Percentiles rank a stretch among this genome's conserved stretches.
Conservation (phyloP, 1,140 invertebrate genomes). For the Amyelois transitella region DNA sequence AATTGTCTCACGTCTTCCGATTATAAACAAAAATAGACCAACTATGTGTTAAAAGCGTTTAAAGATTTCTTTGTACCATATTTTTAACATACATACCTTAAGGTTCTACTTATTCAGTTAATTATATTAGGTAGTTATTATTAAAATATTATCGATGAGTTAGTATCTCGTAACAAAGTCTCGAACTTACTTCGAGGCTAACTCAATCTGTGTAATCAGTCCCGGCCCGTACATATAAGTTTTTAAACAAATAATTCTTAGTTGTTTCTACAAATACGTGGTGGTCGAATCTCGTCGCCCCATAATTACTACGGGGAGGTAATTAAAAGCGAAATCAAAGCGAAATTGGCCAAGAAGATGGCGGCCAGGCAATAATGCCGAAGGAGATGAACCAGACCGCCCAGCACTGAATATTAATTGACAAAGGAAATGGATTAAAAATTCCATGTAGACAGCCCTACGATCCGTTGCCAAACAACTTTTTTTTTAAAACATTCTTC, state of each 20-base stretch:
- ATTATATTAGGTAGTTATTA: too few relatives aligned
- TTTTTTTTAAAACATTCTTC: conserved; percentile 65
- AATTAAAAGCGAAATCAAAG: conserved; percentile 64
- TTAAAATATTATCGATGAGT: too few relatives aligned
- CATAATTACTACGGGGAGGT: conserved; percentile 9
- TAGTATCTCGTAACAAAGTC: too few relatives aligned
- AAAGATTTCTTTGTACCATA: too few relatives aligned
- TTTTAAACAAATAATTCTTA: neutral
- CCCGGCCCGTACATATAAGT: too few relatives aligned
- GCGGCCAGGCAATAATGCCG: conserved; percentile 62
- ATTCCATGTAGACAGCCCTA: conserved; percentile 65
- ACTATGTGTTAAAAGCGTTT: too few relatives aligned
- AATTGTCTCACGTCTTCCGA: too few relatives aligned
- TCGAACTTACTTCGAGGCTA: too few relatives aligned
- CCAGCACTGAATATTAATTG: conserved; percentile 69
- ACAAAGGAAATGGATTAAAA: conserved; percentile 71
- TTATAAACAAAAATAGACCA: too few relatives aligned
- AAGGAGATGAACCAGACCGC: conserved; percentile 72
- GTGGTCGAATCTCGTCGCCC: neutral
- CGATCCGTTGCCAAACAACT: conserved; percentile 67
- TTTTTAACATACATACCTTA: too few relatives aligned
- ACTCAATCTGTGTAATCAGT: too few relatives aligned
- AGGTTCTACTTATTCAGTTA: too few relatives aligned
- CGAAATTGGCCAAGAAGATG: conserved; percentile 23
- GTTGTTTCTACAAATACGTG: neutral